Percentiles rank a stretch among this genome's conserved stretches.
These are phyloP conservation scores for Volucella inanis DNA, from an alignment of 2,888 invertebrate species.

Conservation along the genomic window DNA sequence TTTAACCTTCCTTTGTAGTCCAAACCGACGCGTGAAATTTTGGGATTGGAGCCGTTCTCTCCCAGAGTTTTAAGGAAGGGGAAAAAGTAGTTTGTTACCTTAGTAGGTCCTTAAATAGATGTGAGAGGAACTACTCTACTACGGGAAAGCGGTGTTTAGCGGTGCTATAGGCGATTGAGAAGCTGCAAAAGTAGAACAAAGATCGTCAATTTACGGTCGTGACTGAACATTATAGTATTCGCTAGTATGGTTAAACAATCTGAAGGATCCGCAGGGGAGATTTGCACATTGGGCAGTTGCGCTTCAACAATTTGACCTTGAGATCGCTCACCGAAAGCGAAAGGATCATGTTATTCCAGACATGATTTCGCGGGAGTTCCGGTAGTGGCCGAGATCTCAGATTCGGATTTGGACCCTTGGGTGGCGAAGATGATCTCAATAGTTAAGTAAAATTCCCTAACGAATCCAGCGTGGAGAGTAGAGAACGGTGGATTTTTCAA, in stretches of 20 bases:
- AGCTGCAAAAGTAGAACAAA: constrained; percentile 16
- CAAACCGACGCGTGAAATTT: constrained; percentile 61
- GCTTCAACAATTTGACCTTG: constrained; percentile 42
- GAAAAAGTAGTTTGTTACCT: constrained; percentile 40
- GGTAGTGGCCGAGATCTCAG: too few relatives aligned
- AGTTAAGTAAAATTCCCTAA: too few relatives aligned
- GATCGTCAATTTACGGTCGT: background rate
- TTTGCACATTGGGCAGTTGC: constrained; percentile 40
- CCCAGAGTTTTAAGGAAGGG: constrained; percentile 33
- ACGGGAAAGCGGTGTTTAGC: constrained; percentile 10
- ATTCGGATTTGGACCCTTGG: too few relatives aligned
- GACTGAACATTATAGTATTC: constrained; percentile 9
- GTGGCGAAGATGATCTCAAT: too few relatives aligned
- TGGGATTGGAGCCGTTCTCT: constrained; percentile 39
- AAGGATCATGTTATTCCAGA: constrained; percentile 39
- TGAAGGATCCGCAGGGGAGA: constrained; percentile 14
- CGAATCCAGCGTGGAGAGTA: too few relatives aligned
- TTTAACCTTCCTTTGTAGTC: constrained; percentile 18
- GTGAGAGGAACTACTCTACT: constrained; percentile 8
- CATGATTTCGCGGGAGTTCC: too few relatives aligned
- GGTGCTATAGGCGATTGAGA: constrained; percentile 31
- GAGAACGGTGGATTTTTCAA: too few relatives aligned
- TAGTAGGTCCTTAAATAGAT: constrained; percentile 20
- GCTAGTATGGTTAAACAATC: background rate
- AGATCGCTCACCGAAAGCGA: constrained; percentile 39